Conservation (phyloP, 2,113 vertebrate species). For the Ornithorhynchus anatinus region DNA sequence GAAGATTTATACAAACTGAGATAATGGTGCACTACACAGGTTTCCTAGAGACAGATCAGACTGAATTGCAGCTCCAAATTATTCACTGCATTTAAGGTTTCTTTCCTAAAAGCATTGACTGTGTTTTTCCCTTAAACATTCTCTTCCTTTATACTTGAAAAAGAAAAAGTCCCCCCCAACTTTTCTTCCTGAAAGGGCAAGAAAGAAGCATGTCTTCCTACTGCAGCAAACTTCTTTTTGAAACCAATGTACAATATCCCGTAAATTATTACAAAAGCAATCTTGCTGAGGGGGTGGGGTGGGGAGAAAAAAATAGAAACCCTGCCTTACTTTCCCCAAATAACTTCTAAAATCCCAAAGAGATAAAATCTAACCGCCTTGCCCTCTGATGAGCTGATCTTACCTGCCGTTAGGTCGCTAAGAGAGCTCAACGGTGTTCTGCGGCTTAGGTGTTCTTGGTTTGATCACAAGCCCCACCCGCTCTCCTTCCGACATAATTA, state of each 20-base stretch:
- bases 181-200: neutral
- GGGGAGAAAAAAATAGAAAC: neutral
- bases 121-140: conserved; percentile 5
- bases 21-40: neutral
- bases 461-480: neutral
- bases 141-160: neutral
- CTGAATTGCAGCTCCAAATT: neutral
- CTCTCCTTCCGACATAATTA: neutral
- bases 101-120: conserved; percentile 1
- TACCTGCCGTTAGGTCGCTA: neutral
- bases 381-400: neutral
- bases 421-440: conserved; percentile 12
- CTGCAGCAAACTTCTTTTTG: neutral
- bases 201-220: neutral
- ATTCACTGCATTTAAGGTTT: conserved; percentile 1
- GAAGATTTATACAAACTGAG: conserved; percentile 10
- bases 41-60: neutral
- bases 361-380: conserved; percentile 2
- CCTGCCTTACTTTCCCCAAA: neutral
- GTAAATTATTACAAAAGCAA: conserved; percentile 10
- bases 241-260: neutral
- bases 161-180: neutral
- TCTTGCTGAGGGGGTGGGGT: neutral
- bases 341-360: conserved; percentile 5
- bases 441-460: neutral